Evolutionary conservation across 2,888 invertebrate genomes (phyloP), one percentile per base, ranked within the genome.

Genomic region (Hanleya hanleyi): DNA sequence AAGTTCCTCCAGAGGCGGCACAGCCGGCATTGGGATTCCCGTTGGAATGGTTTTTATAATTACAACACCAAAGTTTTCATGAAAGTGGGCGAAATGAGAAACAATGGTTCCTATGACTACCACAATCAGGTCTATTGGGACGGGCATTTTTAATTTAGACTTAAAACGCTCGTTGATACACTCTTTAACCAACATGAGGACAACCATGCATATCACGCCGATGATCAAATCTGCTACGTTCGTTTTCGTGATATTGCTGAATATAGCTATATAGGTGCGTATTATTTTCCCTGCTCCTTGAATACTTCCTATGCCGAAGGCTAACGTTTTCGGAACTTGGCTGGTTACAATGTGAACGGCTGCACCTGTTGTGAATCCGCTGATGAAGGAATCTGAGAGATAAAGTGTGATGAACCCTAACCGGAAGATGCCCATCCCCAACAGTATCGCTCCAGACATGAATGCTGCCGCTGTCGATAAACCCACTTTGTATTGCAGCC

Each of bases 81-180:
- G 65, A 50, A 89, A 76, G 0, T 81, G 73, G 0, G 76, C 84
- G 9, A 83, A 81, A 71, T 87, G 83, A 0, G 87, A 87, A 15
- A 84, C 75, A 6, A 86, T 26, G 0, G 87, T 87, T 1, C 84
- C 84, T 6, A 87, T 62, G 5, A 87, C 81, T 9, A 89, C 87
- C 5, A 88, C 86, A 26, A 90, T 77, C 4, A 91, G 80, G 75
- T 91, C 91, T 2, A 86, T 85, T 5, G 91, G 91, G 41, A 91
- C 85, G 0, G 90, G 90, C 9, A 87, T 83, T 18, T 81, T 82
- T 18, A 88, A 80, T 76, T 85, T 88, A 35, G 84, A 74, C 57
- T 86, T 86, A 71, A 87, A 87, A n/a, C 86, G 77, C 69, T 88
- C 87, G 74, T 89, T 90, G 32, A 89, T 79, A 70, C 83, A 86